These are phyloP conservation scores for Tachypleus tridentatus DNA, from an alignment of 1,140 invertebrate genomes.

Conservation along the genomic window DNA sequence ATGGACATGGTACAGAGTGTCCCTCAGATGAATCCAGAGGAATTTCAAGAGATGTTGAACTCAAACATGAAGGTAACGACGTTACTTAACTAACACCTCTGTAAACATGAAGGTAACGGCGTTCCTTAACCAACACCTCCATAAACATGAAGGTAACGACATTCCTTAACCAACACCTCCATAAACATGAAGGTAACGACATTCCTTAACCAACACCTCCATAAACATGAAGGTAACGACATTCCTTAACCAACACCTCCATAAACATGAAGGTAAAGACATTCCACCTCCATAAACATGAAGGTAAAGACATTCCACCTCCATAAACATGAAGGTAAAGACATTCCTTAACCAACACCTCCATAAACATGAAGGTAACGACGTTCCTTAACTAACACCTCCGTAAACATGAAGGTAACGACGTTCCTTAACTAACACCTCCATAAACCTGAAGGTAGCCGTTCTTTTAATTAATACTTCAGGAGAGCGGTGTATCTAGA, in stretches of 20 bases:
- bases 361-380: slow-evolving; percentile 16
- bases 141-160: slow-evolving; percentile 15
- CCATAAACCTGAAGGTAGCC: too few relatives aligned
- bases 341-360: too few relatives aligned
- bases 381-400: slow-evolving; percentile 14
- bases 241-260: too few relatives aligned
- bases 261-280: slow-evolving; percentile 11
- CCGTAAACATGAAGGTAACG: slow-evolving; percentile 12
- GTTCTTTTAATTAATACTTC: too few relatives aligned
- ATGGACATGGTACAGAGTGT: slow-evolving; percentile 35
- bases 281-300: slow-evolving; percentile 8
- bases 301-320: slow-evolving; percentile 15
- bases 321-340: slow-evolving; percentile 12
- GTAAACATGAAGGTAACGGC: slow-evolving; percentile 12
- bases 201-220: slow-evolving; percentile 11
- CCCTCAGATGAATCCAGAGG: slow-evolving; percentile 74
- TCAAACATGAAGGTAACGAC: slow-evolving; percentile 69
- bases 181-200: slow-evolving; percentile 15
- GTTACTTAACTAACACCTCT: slow-evolving; percentile 1
- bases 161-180: slow-evolving; percentile 11
- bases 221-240: slow-evolving; percentile 11
- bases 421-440: too few relatives aligned
- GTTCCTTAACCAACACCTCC: slow-evolving; percentile 12
- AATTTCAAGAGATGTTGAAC: slow-evolving; percentile 91
- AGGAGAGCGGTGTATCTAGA: too few relatives aligned